Conservation (phyloP, 1,140 invertebrate species). For the Nasonia longicornis region DNA sequence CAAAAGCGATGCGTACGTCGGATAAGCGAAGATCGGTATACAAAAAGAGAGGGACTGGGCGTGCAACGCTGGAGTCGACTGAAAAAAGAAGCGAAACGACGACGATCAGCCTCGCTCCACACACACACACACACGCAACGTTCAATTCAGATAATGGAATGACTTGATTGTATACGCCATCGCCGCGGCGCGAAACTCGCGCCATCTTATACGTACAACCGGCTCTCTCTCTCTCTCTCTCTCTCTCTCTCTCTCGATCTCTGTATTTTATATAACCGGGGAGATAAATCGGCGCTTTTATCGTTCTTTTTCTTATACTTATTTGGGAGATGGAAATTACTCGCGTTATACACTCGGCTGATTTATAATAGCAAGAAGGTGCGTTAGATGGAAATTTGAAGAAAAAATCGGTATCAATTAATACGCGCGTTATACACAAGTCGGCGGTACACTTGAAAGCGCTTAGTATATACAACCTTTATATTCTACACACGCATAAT, state of each 20-base stretch:
- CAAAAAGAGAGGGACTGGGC: background rate
- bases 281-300: background rate
- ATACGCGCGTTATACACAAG: background rate
- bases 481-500: background rate
- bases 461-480: background rate
- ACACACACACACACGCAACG: slow-evolving; percentile 48
- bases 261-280: background rate
- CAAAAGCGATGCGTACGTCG: background rate
- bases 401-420: too few relatives aligned
- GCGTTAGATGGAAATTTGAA: background rate
- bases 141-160: slow-evolving; percentile 68
- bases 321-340: background rate
- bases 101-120: too few relatives aligned
- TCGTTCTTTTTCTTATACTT: background rate
- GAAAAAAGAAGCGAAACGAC: background rate
- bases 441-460: background rate
- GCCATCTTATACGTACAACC: background rate
- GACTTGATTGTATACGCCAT: slow-evolving; percentile 60
- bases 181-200: slow-evolving; percentile 6
- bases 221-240: background rate
- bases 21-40: background rate
- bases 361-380: background rate
- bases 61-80: background rate
- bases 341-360: background rate
- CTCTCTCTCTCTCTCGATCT: background rate